Base-by-base conservation (phyloP, 2,797 vertebrate genomes). In the Sandelia bainsii region DNA sequence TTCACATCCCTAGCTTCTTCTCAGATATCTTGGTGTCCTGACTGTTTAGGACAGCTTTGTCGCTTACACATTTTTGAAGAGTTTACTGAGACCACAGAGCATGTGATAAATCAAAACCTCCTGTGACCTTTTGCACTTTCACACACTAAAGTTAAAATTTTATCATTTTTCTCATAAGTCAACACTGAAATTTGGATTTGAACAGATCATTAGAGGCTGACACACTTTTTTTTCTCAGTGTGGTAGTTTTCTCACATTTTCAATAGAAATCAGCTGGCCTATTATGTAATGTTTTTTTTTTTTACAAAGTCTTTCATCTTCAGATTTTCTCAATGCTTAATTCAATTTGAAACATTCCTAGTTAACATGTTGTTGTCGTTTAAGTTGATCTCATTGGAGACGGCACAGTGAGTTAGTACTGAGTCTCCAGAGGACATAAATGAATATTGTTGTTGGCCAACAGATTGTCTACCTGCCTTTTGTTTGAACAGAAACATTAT, bases 381-480 rank as follows among this genome's bases (percentile, higher is more conserved):
- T 49, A 3, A 66, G 71, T 58, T 65, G 23, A 20, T 11, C 65
- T 45, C 44, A 70, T 37, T 52, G 57, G 48, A 45, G 59, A 34
- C 3, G 27, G 50, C 56, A 45, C 27, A 7, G 19, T 57, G 52
- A 27, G 34, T 70, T 70, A 79, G 50, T 53, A 54, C 57, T 8
- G 51, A 71, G 34, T 77, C 54, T 48, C 69, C n/a, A 22, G 40
- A 57, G 29, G 53, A 40, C 62, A 72, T 61, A 20, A 52, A 69
- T 74, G 46, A 67, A 82, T 82, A 58, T 65, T 75, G 53, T 64
- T 67, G 49, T 62, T 67, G 49, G 48, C 37, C 49, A 17, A 50
- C 50, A 65, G 48, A 50, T 73, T 72, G 72, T 64, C 17, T 62
- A 27, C 64, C 42, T 79, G 46, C 29, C 37, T 82, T 62, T 59